Evolutionary conservation across 2,888 invertebrate genomes (phyloP).

Genomic region (Parnassius orleans): DNA sequence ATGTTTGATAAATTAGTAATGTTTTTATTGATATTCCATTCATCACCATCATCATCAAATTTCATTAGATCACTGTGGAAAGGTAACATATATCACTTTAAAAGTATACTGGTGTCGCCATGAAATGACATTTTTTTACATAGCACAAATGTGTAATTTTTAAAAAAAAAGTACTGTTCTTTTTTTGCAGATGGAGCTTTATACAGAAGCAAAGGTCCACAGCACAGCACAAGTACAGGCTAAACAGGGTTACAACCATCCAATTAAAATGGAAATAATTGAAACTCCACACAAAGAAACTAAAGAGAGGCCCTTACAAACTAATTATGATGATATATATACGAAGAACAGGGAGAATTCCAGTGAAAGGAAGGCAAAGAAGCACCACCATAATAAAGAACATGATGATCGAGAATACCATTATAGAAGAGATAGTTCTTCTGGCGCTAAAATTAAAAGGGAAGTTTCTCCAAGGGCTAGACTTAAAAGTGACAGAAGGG

Average conservation of each 20-base stretch:
- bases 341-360: not conserved
- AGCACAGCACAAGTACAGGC: not conserved
- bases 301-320: not conserved
- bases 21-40: too few species aligned
- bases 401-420: not conserved
- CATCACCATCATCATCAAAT: too few species aligned
- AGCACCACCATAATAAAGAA: not conserved
- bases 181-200: slow-evolving; percentile 51
- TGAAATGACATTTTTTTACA: too few species aligned
- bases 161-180: not conserved
- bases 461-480: not conserved
- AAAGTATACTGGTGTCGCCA: too few species aligned
- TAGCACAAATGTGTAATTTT: too few species aligned
- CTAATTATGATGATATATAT: not conserved
- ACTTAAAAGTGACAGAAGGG: not conserved
- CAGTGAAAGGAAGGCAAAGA: not conserved
- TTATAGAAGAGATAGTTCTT: not conserved
- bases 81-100: too few species aligned
- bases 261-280: slow-evolving; percentile 5
- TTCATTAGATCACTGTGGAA: too few species aligned
- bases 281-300: not conserved
- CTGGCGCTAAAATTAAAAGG: too few species aligned
- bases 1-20: too few species aligned
- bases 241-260: not conserved
- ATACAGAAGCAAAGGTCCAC: slow-evolving; percentile 34